Evolutionary conservation across 2,113 vertebrate genomes (phyloP).

Genomic region (Phylloscopus trochilus): DNA sequence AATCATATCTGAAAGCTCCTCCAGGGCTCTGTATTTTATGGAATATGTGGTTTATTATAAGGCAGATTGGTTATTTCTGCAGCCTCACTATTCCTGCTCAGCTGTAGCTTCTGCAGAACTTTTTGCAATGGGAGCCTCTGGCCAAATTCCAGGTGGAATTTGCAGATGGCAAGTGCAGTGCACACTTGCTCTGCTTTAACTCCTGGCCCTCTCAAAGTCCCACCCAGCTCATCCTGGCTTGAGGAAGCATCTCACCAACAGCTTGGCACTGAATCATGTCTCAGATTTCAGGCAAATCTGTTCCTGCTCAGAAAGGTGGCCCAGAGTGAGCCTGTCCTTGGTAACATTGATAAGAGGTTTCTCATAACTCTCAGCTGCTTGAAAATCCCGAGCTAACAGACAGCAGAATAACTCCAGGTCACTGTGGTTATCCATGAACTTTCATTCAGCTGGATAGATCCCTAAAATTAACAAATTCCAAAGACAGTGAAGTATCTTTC

Average conservation of each 20-base stretch:
- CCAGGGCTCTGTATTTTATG: neutral
- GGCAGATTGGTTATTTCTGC: neutral
- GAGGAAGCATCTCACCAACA: neutral
- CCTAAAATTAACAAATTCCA: neutral
- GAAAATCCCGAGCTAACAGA: neutral
- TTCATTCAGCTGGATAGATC: neutral
- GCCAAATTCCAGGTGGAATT: neutral
- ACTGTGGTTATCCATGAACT: neutral
- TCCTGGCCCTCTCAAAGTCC: neutral
- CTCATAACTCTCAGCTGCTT: neutral
- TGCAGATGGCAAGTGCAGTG: neutral
- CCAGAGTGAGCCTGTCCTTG: neutral
- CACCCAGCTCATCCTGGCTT: neutral
- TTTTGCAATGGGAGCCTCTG: neutral
- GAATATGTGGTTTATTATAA: neutral
- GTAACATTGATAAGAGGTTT: neutral
- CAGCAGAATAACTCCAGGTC: neutral
- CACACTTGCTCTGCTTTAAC: neutral
- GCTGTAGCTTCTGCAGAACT: neutral
- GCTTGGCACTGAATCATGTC: neutral
- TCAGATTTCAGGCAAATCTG: neutral
- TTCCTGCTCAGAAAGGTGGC: neutral
- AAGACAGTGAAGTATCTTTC: neutral
- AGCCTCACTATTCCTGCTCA: neutral
- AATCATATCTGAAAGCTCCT: neutral